phyloP scores from a whole-genome alignment of 2,113 vertebrate genomes.

The Pangasianodon hypophthalmus region DNA sequence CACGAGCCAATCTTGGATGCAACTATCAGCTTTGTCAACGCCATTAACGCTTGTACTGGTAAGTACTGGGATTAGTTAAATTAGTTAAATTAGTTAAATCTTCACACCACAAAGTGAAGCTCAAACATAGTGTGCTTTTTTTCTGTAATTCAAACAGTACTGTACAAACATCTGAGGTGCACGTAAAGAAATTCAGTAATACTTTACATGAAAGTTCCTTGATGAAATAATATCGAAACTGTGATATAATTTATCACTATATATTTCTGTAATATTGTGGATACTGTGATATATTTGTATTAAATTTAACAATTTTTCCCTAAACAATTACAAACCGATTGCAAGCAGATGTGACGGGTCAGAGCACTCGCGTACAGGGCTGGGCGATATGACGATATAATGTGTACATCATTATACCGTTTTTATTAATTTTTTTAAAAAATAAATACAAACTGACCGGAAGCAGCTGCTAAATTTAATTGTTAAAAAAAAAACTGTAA shows the following conservation, averaged over 20 bases:
- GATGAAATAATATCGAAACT: neutral
- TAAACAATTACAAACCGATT: neutral
- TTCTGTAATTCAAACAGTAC: neutral
- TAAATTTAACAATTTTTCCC: too few species aligned
- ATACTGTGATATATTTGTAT: neutral
- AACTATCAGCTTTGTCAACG: neutral
- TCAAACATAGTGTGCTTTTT: neutral
- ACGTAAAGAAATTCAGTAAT: neutral
- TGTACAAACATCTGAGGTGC: neutral
- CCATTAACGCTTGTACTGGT: neutral
- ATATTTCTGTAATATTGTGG: neutral
- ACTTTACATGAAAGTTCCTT: neutral
- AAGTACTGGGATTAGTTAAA: neutral
- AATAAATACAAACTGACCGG: neutral
- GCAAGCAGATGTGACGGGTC: neutral
- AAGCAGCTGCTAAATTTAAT: neutral
- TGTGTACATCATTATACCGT: neutral
- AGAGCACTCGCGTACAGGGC: neutral
- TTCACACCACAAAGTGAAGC: neutral
- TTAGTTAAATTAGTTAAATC: neutral
- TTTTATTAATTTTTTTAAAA: neutral
- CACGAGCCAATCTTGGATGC: neutral
- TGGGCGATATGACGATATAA: too few species aligned
- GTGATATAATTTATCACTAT: neutral
- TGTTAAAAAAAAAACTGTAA: too few species aligned